Percentiles rank a stretch among this genome's conserved stretches.
phyloP scores from a whole-genome alignment of 2,797 vertebrate genomes.

The Amblyraja radiata region DNA sequence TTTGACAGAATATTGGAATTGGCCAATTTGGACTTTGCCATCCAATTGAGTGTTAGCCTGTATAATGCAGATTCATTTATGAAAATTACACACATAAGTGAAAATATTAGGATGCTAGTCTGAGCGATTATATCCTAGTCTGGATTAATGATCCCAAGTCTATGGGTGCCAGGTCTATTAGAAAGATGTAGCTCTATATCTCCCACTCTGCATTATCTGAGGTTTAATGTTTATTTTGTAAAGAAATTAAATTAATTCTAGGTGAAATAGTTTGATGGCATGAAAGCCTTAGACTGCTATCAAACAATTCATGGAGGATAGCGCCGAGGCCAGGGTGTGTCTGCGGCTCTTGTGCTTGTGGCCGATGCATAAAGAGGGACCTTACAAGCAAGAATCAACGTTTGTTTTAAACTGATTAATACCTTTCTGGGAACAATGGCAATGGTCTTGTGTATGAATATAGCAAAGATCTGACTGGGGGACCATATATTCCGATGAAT shows the following conservation, averaged over 20 bases:
- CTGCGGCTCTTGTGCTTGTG: not conserved
- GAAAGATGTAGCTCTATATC: not conserved
- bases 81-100: not conserved
- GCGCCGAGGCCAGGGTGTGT: not conserved
- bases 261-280: not conserved
- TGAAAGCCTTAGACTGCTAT: not conserved
- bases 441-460: not conserved
- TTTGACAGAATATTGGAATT: not conserved
- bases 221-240: not conserved
- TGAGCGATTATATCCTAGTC: not conserved
- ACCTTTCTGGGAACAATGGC: not conserved
- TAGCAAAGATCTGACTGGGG: not conserved
- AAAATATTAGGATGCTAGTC: not conserved
- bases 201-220: not conserved
- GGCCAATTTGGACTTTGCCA: not conserved
- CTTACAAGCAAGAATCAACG: not conserved
- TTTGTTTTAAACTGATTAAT: not conserved
- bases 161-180: no score
- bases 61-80: not conserved
- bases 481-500: not conserved
- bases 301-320: not conserved
- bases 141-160: not conserved
- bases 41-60: not conserved
- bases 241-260: not conserved
- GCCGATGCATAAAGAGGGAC: not conserved